Conservation (phyloP, 2,888 invertebrate species). For the Epinotia demarniana region DNA sequence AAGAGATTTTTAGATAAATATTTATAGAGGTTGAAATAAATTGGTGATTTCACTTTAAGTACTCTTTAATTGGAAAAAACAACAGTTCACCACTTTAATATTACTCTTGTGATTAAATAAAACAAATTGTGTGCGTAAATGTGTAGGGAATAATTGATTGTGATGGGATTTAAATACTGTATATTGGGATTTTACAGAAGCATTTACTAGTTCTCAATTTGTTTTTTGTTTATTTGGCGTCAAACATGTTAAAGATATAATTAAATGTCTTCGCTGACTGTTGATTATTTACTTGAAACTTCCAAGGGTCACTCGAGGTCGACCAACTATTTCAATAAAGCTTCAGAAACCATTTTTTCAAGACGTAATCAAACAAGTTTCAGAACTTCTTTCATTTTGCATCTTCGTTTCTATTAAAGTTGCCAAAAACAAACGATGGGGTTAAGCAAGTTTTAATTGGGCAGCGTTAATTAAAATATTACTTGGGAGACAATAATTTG, state of each 20-base stretch:
- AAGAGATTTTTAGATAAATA: not conserved
- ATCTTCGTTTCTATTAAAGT: conserved; percentile 67
- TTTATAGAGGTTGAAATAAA: not conserved
- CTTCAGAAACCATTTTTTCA: conserved; percentile 29
- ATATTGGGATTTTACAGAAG: not conserved
- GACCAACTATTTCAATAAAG: conserved; percentile 34
- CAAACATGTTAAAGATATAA: not conserved
- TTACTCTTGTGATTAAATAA: no score
- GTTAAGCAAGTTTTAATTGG: conserved; percentile 73
- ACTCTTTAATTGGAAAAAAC: not conserved
- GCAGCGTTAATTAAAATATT: conserved; percentile 76
- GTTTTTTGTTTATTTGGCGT: not conserved
- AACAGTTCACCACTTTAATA: no score
- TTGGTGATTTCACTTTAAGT: not conserved
- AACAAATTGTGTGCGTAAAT: no score
- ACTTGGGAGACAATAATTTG: conserved; percentile 64
- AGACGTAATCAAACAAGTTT: conserved; percentile 28
- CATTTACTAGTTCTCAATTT: not conserved
- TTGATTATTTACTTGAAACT: conserved; percentile 19
- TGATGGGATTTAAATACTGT: no score
- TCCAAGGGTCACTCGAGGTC: conserved; percentile 22
- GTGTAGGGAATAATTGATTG: no score
- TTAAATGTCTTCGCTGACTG: not conserved
- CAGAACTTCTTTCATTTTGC: conserved; percentile 60
- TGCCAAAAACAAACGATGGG: conserved; percentile 72